These are phyloP conservation scores for Podarcis muralis DNA, from an alignment of 2,113 vertebrate species.

Conservation along the genomic window DNA sequence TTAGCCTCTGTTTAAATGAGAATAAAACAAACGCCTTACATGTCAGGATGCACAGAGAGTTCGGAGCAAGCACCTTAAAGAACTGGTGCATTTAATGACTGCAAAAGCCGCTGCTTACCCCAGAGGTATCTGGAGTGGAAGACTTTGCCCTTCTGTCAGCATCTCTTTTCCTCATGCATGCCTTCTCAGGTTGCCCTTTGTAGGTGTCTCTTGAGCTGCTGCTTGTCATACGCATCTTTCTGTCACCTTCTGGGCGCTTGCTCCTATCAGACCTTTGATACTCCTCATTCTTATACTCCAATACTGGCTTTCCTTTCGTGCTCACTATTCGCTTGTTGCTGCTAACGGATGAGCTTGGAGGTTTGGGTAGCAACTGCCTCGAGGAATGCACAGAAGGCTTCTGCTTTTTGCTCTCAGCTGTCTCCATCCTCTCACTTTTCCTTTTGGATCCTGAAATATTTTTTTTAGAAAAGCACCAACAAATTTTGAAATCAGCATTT, in stretches of 20 bases:
- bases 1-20: slow-evolving; percentile 85
- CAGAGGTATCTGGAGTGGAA: slow-evolving; percentile 80
- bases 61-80: slow-evolving; percentile 52
- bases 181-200: slow-evolving; percentile 83
- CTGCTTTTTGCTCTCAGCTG: slow-evolving; percentile 85
- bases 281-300: slow-evolving; percentile 85
- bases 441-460: slow-evolving; percentile 88
- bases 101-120: slow-evolving; percentile 75
- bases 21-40: slow-evolving; percentile 60
- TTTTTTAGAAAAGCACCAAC: slow-evolving; percentile 8
- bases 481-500: slow-evolving; percentile 28
- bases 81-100: slow-evolving; percentile 65
- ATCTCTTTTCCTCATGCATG: slow-evolving; percentile 82
- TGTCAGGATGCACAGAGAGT: slow-evolving; percentile 65
- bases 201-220: slow-evolving; percentile 77
- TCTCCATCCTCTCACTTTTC: slow-evolving; percentile 88
- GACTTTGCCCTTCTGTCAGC: slow-evolving; percentile 84
- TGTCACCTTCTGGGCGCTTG: slow-evolving; percentile 80
- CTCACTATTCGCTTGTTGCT: slow-evolving; percentile 83
- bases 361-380: slow-evolving; percentile 85
- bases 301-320: slow-evolving; percentile 71
- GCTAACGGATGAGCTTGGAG: slow-evolving; percentile 78
- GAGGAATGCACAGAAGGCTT: slow-evolving; percentile 84
- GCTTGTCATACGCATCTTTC: slow-evolving; percentile 80
- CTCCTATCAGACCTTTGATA: slow-evolving; percentile 84